Evolutionary conservation across 2,113 vertebrate genomes (phyloP).

Genomic region (Engraulis encrasicolus): DNA sequence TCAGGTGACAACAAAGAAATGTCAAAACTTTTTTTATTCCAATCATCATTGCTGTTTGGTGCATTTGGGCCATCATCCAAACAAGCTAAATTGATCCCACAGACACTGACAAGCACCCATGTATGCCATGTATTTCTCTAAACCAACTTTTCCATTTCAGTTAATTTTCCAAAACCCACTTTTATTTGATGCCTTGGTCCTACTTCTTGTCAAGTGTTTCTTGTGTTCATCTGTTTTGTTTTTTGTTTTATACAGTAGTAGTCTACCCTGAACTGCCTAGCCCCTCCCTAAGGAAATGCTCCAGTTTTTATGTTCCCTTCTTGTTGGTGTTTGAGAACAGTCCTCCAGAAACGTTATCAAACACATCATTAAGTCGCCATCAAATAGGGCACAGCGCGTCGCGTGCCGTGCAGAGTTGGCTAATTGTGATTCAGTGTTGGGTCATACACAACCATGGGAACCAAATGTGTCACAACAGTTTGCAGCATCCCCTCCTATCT

Average conservation of each 20-base stretch:
- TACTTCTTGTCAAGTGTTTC: neutral
- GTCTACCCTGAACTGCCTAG: neutral
- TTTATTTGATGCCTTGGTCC: slow-evolving; percentile 4
- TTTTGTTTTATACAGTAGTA: neutral
- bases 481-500: neutral
- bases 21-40: neutral
- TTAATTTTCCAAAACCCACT: neutral
- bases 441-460: slow-evolving; percentile 1
- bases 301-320: slow-evolving; percentile 13
- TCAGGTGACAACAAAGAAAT: neutral
- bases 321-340: slow-evolving; percentile 25
- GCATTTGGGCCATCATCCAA: neutral
- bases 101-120: neutral
- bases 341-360: slow-evolving; percentile 34
- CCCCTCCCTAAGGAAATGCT: slow-evolving; percentile 19
- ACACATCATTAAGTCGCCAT: slow-evolving; percentile 35
- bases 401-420: neutral
- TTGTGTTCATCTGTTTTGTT: neutral
- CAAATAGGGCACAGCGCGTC: neutral
- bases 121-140: no score
- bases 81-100: neutral
- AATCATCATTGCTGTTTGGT: neutral
- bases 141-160: no score
- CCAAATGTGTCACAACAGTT: slow-evolving; percentile 5
- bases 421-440: slow-evolving; percentile 3